Base-by-base conservation (phyloP, 2,113 vertebrate species). In the Clarias magur region DNA sequence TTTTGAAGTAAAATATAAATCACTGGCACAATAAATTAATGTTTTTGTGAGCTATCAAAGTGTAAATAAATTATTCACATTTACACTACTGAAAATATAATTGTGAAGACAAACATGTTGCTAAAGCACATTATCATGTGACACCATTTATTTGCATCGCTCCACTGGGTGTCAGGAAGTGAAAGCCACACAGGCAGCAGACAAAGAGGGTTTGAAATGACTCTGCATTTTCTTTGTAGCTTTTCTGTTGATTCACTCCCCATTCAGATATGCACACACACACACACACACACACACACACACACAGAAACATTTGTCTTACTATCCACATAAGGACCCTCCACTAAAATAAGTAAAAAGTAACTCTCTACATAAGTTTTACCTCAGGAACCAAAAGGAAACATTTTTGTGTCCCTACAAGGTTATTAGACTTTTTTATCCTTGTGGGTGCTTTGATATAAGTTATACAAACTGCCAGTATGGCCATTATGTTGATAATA, bases 151-250 rank as follows among this genome's bases (percentile, higher is more conserved):
- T 68, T 53, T 84, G 70, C 72, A 76, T 30, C 19, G 8, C 34
- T 62, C 34, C 34, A 1, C 27, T 76, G n/a, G 60, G 84, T 85
- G 75, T 79, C 84, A 86, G 75, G 76, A 57, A 34, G 79, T n/a
- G 85, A 62, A 23, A 56, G 85, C 34, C 8, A 59, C 57, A 13
- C 59, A 23, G 48, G 13, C 57, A 54, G 48, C 42, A 62, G 57
- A 67, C 65, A 86, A 56, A 82, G 78, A 62, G 34, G 80, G 73
- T 80, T 72, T 42, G 54, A 88, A 90, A 91, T 94, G 93, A 94
- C 92, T 92, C 89, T 86, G 92, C 93, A 88, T 54, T 94, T 93
- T 92, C 92, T 90, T 95, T 95, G 91, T 93, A 91, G 87, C 86
- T 85, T 72, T 89, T 92, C 85, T 88, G 89, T 93, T 89, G 92